These are phyloP conservation scores for Myrmophylax atrothorax DNA, from an alignment of 2,113 vertebrate species.

Conservation along the genomic window DNA sequence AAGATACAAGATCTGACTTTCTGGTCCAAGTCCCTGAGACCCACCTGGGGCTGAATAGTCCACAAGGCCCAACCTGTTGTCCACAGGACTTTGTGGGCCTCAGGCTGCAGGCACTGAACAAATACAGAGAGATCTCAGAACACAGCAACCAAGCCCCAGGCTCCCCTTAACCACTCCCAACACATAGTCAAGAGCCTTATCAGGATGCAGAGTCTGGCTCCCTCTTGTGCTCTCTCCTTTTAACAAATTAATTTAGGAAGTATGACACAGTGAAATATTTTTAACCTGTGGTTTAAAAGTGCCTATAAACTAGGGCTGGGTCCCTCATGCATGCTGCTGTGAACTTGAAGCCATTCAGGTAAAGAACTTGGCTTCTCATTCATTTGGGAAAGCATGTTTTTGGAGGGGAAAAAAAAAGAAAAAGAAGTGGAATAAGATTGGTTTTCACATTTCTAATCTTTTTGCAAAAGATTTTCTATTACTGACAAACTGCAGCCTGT, in stretches of 20 bases:
- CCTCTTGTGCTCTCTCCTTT: slow-evolving; percentile 57
- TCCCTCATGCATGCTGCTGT: fast-evolving
- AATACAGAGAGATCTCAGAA: fast-evolving
- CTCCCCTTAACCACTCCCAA: not conserved
- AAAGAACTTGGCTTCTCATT: not conserved
- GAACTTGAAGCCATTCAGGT: not conserved
- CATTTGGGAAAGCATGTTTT: not conserved
- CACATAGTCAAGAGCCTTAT: not conserved
- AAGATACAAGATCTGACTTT: not conserved
- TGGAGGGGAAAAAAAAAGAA: not conserved
- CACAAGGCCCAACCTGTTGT: not conserved
- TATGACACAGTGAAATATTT: not conserved
- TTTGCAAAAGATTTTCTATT: not conserved
- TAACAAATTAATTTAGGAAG: slow-evolving; percentile 12
- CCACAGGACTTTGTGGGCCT: not conserved
- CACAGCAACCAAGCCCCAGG: not conserved
- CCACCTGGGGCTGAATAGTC: not conserved
- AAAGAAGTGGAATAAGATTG: fast-evolving
- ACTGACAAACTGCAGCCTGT: not conserved
- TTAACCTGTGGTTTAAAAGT: not conserved
- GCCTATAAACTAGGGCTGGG: fast-evolving
- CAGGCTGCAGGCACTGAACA: not conserved
- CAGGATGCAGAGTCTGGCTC: slow-evolving; percentile 63
- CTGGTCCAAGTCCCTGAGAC: not conserved
- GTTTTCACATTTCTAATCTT: not conserved